Conservation (phyloP, 2,888 invertebrate genomes). For the Falcaria lacertinaria region DNA sequence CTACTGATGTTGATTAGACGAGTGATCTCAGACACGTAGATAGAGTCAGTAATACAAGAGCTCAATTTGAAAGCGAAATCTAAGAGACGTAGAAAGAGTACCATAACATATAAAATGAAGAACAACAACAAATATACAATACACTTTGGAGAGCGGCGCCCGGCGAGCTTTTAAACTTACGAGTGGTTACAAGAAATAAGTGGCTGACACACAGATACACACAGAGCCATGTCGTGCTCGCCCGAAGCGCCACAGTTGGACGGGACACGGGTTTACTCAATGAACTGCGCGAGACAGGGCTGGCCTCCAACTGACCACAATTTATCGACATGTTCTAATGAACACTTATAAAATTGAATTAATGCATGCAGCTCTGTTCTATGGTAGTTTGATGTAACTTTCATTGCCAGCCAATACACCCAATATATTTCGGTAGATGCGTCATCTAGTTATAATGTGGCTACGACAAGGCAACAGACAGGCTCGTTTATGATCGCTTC, state of each 20-base stretch:
- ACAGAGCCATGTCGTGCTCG: constrained; percentile 34
- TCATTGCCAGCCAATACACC: constrained; percentile 43
- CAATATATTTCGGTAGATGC: constrained; percentile 54
- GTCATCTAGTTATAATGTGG: constrained; percentile 58
- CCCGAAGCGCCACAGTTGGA: constrained; percentile 41
- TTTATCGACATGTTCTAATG: constrained; percentile 2
- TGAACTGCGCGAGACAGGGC: constrained; percentile 50
- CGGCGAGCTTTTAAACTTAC: constrained; percentile 53
- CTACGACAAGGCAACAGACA: constrained; percentile 45
- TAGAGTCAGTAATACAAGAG: no score
- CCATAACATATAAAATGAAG: constrained; percentile 28
- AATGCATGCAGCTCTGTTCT: not conserved
- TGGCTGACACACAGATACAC: constrained; percentile 26
- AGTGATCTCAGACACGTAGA: not conserved
- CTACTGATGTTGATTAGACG: not conserved
- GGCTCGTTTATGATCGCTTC: constrained; percentile 40
- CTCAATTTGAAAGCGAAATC: constrained; percentile 12
- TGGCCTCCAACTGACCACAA: constrained; percentile 13
- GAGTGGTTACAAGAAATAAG: constrained; percentile 44
- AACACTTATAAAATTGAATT: not conserved
- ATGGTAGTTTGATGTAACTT: constrained; percentile 17
- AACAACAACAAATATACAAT: constrained; percentile 48
- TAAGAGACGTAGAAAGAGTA: constrained; percentile 17
- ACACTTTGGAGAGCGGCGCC: constrained; percentile 49
- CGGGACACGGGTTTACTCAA: constrained; percentile 64